Base-by-base conservation (phyloP, 1,140 invertebrate genomes). In the Babylonia areolata region DNA sequence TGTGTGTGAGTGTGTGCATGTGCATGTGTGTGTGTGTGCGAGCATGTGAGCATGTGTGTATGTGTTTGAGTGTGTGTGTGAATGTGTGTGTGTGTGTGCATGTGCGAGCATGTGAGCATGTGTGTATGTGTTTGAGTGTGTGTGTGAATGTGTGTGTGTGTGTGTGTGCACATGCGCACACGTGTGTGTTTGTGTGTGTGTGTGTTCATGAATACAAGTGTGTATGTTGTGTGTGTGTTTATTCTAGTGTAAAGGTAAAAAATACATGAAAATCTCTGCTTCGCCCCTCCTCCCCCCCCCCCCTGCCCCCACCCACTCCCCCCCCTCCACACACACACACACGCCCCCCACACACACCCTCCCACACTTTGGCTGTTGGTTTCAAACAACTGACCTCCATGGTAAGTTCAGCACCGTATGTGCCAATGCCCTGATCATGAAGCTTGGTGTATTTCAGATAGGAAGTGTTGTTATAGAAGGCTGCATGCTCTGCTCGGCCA, bases 351-450 rank as follows among this genome's bases (percentile, higher is more conserved):
- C n/a, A 81, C 37, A 54, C 79, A 31, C 28, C 6, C 46, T 3
- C n/a, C 15, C n/a, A 17, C 35, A 33, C 75, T 37, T 11, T 35
- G 3, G 2, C 75, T 37, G 11, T 35, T 23, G 33, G 11, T 54
- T 54, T 54, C 51, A n/a, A n/a, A n/a, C n/a, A 23, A 20, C 81
- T 71, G 28, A 89, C 88, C 64, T 89, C 89, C 87, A 89, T 89
- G 33, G 85, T 42, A 15, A 87, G 23, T 23, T 81, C 87, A 58
- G 88, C 82, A 46, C 73, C 37, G 87, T 86, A 86, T 15, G 85
- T 88, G 3, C 79, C 85, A n/a, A 89, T 88, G 54, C 87, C 87
- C 11, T 88, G 81, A 23, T 75, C 42, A 28, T 84, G 78, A 17
- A 89, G 82, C 15, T 51, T 54, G 33, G 46, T 84, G 77, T 88